phyloP scores from a whole-genome alignment of 2,797 vertebrate genomes.

The Poeciliopsis gracilis region DNA sequence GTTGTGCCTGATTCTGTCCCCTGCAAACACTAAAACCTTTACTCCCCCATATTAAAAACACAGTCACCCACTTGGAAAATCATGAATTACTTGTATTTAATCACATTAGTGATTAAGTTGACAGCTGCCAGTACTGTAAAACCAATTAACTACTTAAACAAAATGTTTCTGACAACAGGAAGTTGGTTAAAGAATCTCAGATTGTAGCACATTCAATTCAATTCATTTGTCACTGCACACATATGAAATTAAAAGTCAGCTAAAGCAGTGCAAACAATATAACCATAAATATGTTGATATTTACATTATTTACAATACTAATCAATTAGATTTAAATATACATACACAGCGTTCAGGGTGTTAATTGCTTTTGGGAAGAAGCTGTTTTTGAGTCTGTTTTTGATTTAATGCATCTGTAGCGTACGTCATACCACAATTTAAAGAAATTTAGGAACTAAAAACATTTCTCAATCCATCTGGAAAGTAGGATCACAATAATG shows the following conservation, averaged over 20 bases:
- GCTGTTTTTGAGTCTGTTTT: too few species aligned
- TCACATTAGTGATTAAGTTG: neutral
- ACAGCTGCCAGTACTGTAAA: neutral
- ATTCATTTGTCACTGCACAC: too few species aligned
- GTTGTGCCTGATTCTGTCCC: neutral
- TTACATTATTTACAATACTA: too few species aligned
- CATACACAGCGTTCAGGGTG: too few species aligned
- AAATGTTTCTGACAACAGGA: neutral
- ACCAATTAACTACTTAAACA: neutral
- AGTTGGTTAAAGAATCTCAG: neutral
- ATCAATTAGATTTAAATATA: too few species aligned
- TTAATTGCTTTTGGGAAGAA: too few species aligned
- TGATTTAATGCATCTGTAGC: too few species aligned
- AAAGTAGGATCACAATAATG: neutral
- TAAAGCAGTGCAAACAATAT: too few species aligned
- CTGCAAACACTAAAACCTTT: neutral
- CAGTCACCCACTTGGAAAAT: neutral
- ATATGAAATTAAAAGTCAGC: too few species aligned
- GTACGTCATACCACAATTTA: neutral
- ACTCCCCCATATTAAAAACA: neutral
- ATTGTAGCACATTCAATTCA: neutral
- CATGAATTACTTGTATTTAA: neutral
- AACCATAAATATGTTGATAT: too few species aligned
- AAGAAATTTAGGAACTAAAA: neutral
- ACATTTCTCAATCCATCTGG: neutral